Evolutionary conservation across 2,113 vertebrate genomes (phyloP), one percentile per base, ranked within the genome.

Genomic region (Numida meleagris): DNA sequence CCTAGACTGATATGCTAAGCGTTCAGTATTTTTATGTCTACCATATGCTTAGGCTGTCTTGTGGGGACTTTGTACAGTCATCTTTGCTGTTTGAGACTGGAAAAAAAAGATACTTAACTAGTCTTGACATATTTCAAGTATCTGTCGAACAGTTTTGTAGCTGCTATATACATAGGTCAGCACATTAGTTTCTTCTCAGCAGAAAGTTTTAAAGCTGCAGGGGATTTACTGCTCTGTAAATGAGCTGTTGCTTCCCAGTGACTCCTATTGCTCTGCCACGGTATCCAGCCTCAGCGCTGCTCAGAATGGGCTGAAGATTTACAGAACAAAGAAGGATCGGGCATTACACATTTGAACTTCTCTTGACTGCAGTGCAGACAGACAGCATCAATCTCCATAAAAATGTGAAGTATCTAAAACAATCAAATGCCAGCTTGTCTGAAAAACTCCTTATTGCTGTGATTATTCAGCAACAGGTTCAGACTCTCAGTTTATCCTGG

Each of bases 161-260:
- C 58, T 66, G 24, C 55, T 91, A 24, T 6, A 81, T 92, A 75
- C 83, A 16, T n/a, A 89, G 89, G 92, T 92, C 90, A 79, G 85
- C 59, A 89, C 34, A 72, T 95, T 82, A 61, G 18, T 84, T 93
- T 91, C 42, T 91, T 92, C 91, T 87, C 62, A 86, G 89, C 71
- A 82, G 50, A 66, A 82, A 42, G 46, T 75, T 94, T 89, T 53
- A 67, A 80, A 89, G 74, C 82, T 96, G 61, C 82, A 68, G 96
- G 73, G 85, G 75, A 89, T 83, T 95, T 88, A 78, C 72, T 33
- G 15, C 86, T 94, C 79, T 82, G 50, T 93, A 97, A 97, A 97
- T 96, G 95, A 96, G 75, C 80, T 91, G 77, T 70, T 95, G 85
- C 85, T 96, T 97, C 57, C 89, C 82, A 79, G 17, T 88, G 50